Conservation (phyloP, 2,113 vertebrate genomes). For the Dolichallabes microphthalmus region DNA sequence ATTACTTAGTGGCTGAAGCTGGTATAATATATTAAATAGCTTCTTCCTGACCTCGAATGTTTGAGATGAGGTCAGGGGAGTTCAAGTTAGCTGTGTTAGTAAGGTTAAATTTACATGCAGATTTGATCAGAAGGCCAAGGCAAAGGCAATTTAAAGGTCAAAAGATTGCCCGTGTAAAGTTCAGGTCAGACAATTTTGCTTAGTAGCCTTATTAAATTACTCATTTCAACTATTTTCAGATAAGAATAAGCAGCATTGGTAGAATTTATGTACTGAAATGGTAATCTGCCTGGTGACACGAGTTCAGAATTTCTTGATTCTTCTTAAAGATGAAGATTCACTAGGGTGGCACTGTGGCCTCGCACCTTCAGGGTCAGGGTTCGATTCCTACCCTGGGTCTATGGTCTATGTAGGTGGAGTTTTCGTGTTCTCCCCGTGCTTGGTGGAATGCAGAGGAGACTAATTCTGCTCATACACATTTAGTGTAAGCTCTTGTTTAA, state of each 20-base stretch:
- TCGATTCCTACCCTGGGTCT: too few species aligned
- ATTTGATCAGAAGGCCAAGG: slow-evolving; percentile 5
- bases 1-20: neutral
- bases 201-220: neutral
- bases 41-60: slow-evolving; percentile 14
- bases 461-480: neutral
- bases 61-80: slow-evolving; percentile 16
- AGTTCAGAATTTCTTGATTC: neutral
- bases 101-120: neutral
- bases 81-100: neutral
- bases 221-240: neutral
- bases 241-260: neutral
- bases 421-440: too few species aligned
- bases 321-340: too few species aligned
- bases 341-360: too few species aligned
- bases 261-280: neutral
- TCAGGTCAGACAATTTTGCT: neutral
- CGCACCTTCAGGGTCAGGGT: too few species aligned
- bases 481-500: neutral
- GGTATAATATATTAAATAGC: neutral
- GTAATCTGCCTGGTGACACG: neutral
- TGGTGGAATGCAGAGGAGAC: too few species aligned
- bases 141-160: slow-evolving; percentile 24
- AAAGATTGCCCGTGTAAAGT: neutral
- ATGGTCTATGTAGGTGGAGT: too few species aligned